These are phyloP conservation scores for Steinernema scapterisci DNA, from an alignment of 2,888 invertebrate genomes.

Conservation along the genomic window DNA sequence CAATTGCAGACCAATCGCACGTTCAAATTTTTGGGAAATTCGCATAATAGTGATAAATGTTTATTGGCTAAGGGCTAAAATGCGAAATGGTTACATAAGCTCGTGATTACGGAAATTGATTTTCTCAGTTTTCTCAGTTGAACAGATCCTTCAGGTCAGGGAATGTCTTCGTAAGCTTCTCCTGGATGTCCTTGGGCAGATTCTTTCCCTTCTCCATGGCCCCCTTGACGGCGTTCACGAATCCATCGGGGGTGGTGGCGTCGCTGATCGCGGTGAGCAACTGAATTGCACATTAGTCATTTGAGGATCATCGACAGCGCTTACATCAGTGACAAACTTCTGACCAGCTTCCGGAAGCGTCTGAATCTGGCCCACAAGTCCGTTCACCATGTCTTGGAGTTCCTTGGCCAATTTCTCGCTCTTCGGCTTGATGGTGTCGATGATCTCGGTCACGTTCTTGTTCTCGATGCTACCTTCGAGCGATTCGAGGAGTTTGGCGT, in stretches of 20 bases:
- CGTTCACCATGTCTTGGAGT: background rate
- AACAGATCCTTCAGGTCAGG: background rate
- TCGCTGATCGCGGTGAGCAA: background rate
- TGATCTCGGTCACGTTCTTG: background rate
- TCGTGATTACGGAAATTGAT: too few species aligned
- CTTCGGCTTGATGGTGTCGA: background rate
- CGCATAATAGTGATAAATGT: too few species aligned
- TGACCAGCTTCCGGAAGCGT: background rate
- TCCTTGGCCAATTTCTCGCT: background rate
- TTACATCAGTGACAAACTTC: background rate
- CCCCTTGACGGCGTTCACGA: background rate
- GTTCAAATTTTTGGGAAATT: too few species aligned
- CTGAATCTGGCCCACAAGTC: background rate
- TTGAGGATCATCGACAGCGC: background rate
- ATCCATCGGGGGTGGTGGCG: background rate
- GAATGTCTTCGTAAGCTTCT: background rate
- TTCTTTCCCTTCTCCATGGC: background rate
- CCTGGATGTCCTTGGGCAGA: background rate
- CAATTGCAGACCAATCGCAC: too few species aligned
- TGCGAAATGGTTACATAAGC: too few species aligned
- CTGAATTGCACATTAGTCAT: background rate
- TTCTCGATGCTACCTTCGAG: background rate
- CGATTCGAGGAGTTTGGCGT: background rate
- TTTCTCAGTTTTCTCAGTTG: background rate
- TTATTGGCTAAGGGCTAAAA: too few species aligned